Evolutionary conservation across 2,888 invertebrate species (phyloP).

Genomic region (Hypsopygia costalis): DNA sequence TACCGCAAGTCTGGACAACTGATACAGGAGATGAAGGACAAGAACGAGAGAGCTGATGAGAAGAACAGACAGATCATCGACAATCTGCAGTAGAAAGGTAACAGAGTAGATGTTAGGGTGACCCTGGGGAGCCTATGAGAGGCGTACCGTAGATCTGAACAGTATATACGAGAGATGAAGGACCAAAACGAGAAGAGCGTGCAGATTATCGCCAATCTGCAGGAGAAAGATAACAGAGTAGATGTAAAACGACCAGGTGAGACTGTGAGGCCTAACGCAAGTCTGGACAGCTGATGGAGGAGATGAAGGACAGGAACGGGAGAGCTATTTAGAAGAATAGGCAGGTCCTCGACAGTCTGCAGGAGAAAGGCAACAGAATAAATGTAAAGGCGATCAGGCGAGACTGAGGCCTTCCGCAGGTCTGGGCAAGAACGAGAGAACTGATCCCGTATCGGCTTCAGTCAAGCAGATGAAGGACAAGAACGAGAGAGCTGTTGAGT

Average conservation of each 20-base stretch:
- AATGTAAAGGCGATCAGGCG: conserved; percentile 44
- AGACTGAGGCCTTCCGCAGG: conserved; percentile 45
- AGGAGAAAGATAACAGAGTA: no score
- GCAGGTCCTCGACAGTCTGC: conserved; percentile 21
- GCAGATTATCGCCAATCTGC: conserved; percentile 20
- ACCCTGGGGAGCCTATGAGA: conserved; percentile 24
- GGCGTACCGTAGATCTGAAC: no score
- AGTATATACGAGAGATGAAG: no score
- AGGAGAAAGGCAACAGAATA: conserved; percentile 40
- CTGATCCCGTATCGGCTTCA: no score
- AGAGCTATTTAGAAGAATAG: conserved; percentile 21
- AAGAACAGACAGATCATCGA: conserved; percentile 19
- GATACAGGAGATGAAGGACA: conserved; percentile 25
- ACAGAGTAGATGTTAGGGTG: no score
- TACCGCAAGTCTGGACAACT: conserved; percentile 38
- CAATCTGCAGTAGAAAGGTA: conserved; percentile 34
- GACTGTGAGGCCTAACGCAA: conserved; percentile 46
- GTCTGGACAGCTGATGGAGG: conserved; percentile 29
- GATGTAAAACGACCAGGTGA: no score
- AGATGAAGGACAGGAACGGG: conserved; percentile 24
- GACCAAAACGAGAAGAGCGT: conserved; percentile 23
- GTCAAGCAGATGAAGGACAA: conserved; percentile 27
- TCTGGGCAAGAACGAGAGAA: conserved; percentile 27
- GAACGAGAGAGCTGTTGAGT: conserved; percentile 24
- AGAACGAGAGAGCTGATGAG: conserved; percentile 23